Conservation (phyloP, 2,113 vertebrate genomes). For the Macrotis lagotis region DNA sequence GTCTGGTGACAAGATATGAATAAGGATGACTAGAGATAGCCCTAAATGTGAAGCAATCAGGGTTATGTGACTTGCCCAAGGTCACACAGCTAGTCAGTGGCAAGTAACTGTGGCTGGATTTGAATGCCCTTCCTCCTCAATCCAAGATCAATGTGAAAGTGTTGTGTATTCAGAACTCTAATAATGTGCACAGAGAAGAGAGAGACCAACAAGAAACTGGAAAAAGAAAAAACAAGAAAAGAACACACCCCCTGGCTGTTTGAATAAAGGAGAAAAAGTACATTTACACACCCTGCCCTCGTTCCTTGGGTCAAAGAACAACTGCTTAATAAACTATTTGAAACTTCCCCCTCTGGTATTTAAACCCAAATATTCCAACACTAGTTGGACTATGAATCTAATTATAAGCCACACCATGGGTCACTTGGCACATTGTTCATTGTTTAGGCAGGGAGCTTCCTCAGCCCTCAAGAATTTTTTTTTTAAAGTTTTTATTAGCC, state of each 20-base stretch:
- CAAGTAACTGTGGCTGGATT: no score
- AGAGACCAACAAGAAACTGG: slow-evolving; percentile 40
- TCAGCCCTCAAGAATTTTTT: slow-evolving; percentile 64
- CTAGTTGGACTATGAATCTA: slow-evolving; percentile 38
- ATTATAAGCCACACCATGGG: slow-evolving; percentile 46
- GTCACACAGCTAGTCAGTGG: no score
- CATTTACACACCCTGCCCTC: slow-evolving; percentile 35
- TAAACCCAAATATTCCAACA: slow-evolving; percentile 31
- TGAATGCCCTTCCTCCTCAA: no score
- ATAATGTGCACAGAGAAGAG: slow-evolving; percentile 41
- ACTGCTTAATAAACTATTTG: slow-evolving; percentile 35
- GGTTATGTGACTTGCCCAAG: no score
- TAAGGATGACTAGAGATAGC: no score
- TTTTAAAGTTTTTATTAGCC: slow-evolving; percentile 59
- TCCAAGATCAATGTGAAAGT: neutral
- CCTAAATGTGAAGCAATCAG: no score
- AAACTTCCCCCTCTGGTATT: slow-evolving; percentile 35
- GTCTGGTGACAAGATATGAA: no score
- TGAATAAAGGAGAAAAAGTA: slow-evolving; percentile 24
- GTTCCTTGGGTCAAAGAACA: slow-evolving; percentile 52
- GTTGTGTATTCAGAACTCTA: slow-evolving; percentile 41
- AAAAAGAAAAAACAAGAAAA: slow-evolving; percentile 26
- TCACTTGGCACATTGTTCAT: slow-evolving; percentile 47
- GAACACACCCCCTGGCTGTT: neutral
- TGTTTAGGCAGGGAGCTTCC: slow-evolving; percentile 56